Percentiles rank a stretch among this genome's conserved stretches.
Evolutionary conservation across 2,113 vertebrate species (phyloP).

Genomic region (Thalassoma bifasciatum): DNA sequence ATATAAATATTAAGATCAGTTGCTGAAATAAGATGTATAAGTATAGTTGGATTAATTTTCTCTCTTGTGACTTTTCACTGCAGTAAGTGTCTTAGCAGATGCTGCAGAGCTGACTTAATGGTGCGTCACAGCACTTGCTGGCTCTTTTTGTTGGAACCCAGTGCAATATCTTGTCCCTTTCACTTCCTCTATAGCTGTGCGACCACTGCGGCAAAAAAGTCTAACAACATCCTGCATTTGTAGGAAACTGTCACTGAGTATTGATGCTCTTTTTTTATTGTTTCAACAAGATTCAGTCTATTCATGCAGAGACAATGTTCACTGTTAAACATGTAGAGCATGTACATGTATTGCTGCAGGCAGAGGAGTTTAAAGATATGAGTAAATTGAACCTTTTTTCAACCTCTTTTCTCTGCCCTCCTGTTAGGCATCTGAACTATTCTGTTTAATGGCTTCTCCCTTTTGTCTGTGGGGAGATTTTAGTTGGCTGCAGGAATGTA

Average conservation of each 20-base stretch:
- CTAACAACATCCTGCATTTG: slow-evolving; percentile 5
- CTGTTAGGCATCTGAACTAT: slow-evolving; percentile 24
- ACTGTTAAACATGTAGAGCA: not conserved
- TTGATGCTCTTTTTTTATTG: not conserved
- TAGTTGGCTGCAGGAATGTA: slow-evolving; percentile 49
- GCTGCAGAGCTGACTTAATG: slow-evolving; percentile 63
- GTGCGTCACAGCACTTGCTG: slow-evolving; percentile 58
- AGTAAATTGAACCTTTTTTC: not conserved
- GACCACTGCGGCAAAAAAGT: slow-evolving; percentile 1
- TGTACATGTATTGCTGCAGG: not conserved
- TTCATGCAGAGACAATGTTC: not conserved
- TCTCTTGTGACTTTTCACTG: slow-evolving; percentile 47
- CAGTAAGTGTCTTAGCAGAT: slow-evolving; percentile 67
- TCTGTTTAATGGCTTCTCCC: slow-evolving; percentile 11
- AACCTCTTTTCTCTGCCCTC: not conserved
- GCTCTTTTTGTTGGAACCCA: slow-evolving; percentile 32
- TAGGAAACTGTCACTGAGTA: not conserved
- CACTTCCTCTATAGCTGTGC: slow-evolving; percentile 25
- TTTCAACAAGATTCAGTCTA: not conserved
- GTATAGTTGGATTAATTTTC: slow-evolving; percentile 17
- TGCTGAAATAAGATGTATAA: not conserved
- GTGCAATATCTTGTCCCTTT: slow-evolving; percentile 37
- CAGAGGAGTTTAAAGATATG: not conserved
- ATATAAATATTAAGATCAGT: too few relatives aligned
- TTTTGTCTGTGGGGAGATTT: slow-evolving; percentile 29